These are phyloP conservation scores for Microplitis mediator DNA, from an alignment of 1,140 invertebrate genomes.

Conservation along the genomic window DNA sequence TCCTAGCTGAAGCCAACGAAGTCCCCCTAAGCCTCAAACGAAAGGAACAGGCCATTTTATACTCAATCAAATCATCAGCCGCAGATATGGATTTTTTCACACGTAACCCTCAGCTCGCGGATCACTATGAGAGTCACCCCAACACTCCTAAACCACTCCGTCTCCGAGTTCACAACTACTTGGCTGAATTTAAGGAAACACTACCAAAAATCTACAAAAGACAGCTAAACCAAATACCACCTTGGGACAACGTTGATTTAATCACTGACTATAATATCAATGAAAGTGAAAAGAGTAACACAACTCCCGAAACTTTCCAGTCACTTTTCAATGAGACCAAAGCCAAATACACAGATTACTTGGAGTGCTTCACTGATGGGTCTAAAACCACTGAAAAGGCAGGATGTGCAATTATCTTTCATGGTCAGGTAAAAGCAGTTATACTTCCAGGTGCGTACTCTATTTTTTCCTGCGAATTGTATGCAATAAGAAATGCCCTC, in stretches of 20 bases:
- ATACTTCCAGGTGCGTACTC: not conserved
- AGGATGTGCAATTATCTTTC: too few relatives aligned
- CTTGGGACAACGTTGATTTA: too few relatives aligned
- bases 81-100: too few relatives aligned
- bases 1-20: conserved; percentile 23
- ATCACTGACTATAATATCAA: too few relatives aligned
- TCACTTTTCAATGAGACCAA: not conserved
- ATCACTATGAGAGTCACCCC: too few relatives aligned
- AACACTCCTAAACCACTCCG: too few relatives aligned
- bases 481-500: not conserved
- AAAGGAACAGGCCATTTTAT: not conserved
- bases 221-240: not conserved
- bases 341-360: not conserved
- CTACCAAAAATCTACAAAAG: not conserved
- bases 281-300: not conserved
- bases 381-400: too few relatives aligned
- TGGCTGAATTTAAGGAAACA: too few relatives aligned
- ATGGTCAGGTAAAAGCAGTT: not conserved
- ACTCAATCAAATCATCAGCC: not conserved
- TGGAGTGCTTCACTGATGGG: not conserved
- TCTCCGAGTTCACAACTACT: not conserved
- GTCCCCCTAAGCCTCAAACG: conserved; percentile 6
- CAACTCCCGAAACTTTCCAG: not conserved
- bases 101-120: too few relatives aligned
- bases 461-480: not conserved